Evolutionary conservation across 2,888 invertebrate genomes (phyloP), one percentile per base, ranked within the genome.

Genomic region (Exephanes ischioxanthus): DNA sequence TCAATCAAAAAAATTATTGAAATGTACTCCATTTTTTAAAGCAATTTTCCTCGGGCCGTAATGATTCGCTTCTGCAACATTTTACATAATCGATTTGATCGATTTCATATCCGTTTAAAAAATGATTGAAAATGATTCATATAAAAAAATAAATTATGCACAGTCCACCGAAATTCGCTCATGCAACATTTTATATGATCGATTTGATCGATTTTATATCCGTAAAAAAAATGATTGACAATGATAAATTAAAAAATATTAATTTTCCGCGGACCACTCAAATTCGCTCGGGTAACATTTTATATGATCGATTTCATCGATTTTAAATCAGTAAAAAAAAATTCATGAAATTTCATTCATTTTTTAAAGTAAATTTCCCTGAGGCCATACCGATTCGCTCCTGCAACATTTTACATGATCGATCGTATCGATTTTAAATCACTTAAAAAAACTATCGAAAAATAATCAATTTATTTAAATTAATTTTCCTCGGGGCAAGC

Each of bases 341-440:
- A 41, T 11, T 2, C 0, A 11, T 41, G 41, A 41, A 41, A 41
- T 41, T 11, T 9, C 0, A 2, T 11, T 11, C 3, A 2, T 41
- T 9, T 41, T 41, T 41, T 9, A 9, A 41, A 41, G 41, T 11
- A 0, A 0, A 41, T 1, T 41, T 11, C 3, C 41, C 9, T 41
- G 9, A 9, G 41, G 41, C 2, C 11, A 0, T 11, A 41, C 41
- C 2, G 7, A 11, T 41, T 41, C 41, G 41, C 41, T 41, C 3
- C 41, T 41, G 41, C 11, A 41, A 41, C 9, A 41, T 41, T 41
- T 11, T 11, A 41, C 9, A 11, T 41, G 9, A 11, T 9, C 37
- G 26, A 70, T 68, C 70, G 30, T 30, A 41, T 41, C 66, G n/a
- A 26, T 45, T 75, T 22, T 30, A 41, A 41, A 41, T 53, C 51